Evolutionary conservation across 2,113 vertebrate species (phyloP).

Genomic region (Lucifuga dentata): DNA sequence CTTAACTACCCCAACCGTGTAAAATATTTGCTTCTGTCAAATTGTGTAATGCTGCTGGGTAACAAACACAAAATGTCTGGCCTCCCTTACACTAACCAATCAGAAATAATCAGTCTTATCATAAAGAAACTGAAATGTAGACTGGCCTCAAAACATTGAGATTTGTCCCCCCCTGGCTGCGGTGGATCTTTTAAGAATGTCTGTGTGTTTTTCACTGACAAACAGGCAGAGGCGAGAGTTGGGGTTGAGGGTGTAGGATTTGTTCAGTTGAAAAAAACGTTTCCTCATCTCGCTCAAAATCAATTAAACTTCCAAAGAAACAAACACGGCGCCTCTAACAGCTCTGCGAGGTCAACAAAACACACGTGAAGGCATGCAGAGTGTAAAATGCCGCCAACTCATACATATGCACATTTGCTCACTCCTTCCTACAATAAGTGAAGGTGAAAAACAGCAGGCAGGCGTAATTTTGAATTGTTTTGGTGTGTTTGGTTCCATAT

Average conservation of each 20-base stretch:
- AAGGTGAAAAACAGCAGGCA: conserved; percentile 7
- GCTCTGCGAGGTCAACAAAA: background rate
- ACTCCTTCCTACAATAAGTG: background rate
- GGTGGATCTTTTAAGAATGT: background rate
- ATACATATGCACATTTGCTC: background rate
- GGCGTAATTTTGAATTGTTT: conserved; percentile 26
- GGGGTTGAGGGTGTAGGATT: too few relatives aligned
- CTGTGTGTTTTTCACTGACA: background rate
- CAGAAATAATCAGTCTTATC: background rate
- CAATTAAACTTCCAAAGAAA: too few relatives aligned
- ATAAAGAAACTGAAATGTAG: background rate
- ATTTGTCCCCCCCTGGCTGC: background rate
- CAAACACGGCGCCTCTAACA: too few relatives aligned
- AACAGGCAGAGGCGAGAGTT: background rate
- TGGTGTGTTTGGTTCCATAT: conserved; percentile 24
- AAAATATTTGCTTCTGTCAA: conserved; percentile 34
- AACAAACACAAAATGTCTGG: conserved; percentile 9
- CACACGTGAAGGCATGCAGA: too few relatives aligned
- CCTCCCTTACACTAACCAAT: background rate
- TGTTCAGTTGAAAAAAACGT: too few relatives aligned
- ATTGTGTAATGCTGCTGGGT: background rate
- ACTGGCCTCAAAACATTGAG: background rate
- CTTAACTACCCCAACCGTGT: conserved; percentile 9
- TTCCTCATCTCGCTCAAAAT: too few relatives aligned
- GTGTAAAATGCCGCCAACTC: too few relatives aligned